Evolutionary conservation across 2,113 vertebrate species (phyloP), one percentile per base, ranked within the genome.

Genomic region (Lepus europaeus): DNA sequence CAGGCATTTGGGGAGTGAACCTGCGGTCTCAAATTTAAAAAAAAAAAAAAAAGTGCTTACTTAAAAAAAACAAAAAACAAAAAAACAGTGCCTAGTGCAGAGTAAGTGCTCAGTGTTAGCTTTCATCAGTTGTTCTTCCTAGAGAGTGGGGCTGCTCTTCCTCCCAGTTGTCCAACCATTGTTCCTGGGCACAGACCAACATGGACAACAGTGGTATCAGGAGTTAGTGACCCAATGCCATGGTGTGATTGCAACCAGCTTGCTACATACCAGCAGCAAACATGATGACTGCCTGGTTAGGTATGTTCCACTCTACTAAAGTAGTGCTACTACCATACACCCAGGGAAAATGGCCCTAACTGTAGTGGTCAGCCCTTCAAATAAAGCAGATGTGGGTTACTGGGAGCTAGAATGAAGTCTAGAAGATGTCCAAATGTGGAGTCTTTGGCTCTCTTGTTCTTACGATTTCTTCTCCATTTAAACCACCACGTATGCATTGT

Each of bases 331-430:
- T 79, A 59, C n/a, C 14, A 27, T 94, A 79, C 87, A 33, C 56
- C 29, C 16, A 69, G 72, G 39, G 31, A 94, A 94, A 29, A 84
- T 91, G 56, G n/a, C 14, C 20, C 39, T 80, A 92, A 80, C 51
- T 80, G 20, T 14, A 80, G 27, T 81, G 68, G 59, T 69, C 66
- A 76, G 45, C 6, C 3, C 27, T 53, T 89, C 85, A 94, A 81
- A 51, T 91, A 79, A 92, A 88, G 29, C 80, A 81, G 5, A 5
- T 49, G 31, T 16, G 23, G 45, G 2, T 29, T 8, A 45, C 9
- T 27, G 49, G 49, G 22, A 70, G 2, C 27, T 56, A 69, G 19
- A 89, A 69, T 51, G 61, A 88, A 83, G n/a, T 78, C 25, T 6
- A 59, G 14, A 36, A 17, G 56, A 93, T 81, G 61, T 70, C 69